Percentiles rank a stretch among this genome's conserved stretches.
These are phyloP conservation scores for Metallyticus violacea DNA, from an alignment of 2,888 invertebrate genomes.

Conservation along the genomic window DNA sequence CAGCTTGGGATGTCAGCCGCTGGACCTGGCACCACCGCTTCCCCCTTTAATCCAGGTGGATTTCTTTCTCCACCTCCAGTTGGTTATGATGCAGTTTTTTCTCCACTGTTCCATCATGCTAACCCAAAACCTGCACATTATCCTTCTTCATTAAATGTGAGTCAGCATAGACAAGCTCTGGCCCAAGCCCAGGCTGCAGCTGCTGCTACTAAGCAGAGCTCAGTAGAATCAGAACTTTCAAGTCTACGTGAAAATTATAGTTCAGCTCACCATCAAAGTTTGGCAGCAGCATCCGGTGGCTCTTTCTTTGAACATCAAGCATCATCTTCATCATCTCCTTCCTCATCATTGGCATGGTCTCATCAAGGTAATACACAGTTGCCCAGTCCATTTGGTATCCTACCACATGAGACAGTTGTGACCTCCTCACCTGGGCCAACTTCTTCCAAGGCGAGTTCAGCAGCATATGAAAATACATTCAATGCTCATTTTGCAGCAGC, in stretches of 20 bases:
- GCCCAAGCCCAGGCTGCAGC: constrained; percentile 34
- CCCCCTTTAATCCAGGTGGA: constrained; percentile 66
- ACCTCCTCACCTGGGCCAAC: constrained; percentile 58
- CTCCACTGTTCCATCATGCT: constrained; percentile 77
- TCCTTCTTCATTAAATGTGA: constrained; percentile 56
- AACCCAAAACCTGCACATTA: constrained; percentile 72
- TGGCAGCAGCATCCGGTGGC: constrained; percentile 55
- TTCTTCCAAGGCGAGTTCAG: constrained; percentile 54
- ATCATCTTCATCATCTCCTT: constrained; percentile 47
- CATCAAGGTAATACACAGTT: constrained; percentile 65
- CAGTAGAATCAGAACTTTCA: constrained; percentile 57
- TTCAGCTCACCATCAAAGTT: constrained; percentile 52
- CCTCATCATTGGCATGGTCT: constrained; percentile 61
- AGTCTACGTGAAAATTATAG: constrained; percentile 58
- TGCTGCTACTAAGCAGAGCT: constrained; percentile 50
- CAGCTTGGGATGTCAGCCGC: constrained; percentile 42
- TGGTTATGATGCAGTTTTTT: constrained; percentile 78
- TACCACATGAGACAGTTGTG: constrained; percentile 75
- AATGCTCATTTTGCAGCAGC: constrained; percentile 68
- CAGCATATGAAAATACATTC: constrained; percentile 62
- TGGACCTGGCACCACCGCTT: constrained; percentile 51
- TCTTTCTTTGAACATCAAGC: constrained; percentile 66
- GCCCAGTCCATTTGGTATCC: constrained; percentile 72
- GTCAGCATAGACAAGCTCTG: constrained; percentile 35
- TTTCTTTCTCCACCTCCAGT: constrained; percentile 74